Evolutionary conservation across 2,888 invertebrate species (phyloP).

Genomic region (Phanerotoma sp.): DNA sequence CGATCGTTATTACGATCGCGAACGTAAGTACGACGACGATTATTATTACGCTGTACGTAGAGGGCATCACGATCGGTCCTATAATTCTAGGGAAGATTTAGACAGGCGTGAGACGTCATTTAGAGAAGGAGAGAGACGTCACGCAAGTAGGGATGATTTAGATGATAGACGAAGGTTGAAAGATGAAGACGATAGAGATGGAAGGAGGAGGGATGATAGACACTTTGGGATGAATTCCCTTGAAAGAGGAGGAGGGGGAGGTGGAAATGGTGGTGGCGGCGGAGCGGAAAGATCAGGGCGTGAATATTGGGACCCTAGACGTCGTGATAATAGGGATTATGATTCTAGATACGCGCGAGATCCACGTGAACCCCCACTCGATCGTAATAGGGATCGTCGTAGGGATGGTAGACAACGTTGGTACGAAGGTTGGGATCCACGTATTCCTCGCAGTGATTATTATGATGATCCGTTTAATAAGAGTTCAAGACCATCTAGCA

Average conservation of each 20-base stretch:
- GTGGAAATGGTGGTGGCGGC: too few species aligned
- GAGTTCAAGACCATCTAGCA: slow-evolving; percentile 54
- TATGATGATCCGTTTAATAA: slow-evolving; percentile 53
- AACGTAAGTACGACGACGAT: slow-evolving; percentile 54
- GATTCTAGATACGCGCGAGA: slow-evolving; percentile 47
- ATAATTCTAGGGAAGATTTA: slow-evolving; percentile 51
- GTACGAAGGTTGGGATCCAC: slow-evolving; percentile 51
- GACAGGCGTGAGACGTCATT: slow-evolving; percentile 49
- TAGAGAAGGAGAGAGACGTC: slow-evolving; percentile 49
- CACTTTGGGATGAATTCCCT: too few species aligned
- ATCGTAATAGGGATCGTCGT: slow-evolving; percentile 49
- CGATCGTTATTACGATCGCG: slow-evolving; percentile 44
- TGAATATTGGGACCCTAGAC: too few species aligned
- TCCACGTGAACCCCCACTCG: slow-evolving; percentile 41
- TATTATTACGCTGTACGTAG: slow-evolving; percentile 54
- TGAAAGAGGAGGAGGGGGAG: too few species aligned
- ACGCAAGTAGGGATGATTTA: slow-evolving; percentile 49
- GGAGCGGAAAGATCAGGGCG: too few species aligned
- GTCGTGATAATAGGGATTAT: slow-evolving; percentile 42
- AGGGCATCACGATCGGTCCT: slow-evolving; percentile 45
- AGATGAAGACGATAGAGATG: slow-evolving; percentile 50
- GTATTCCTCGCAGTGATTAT: slow-evolving; percentile 49
- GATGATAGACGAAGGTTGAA: slow-evolving; percentile 48
- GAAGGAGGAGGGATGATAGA: slow-evolving; percentile 46
- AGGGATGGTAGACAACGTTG: slow-evolving; percentile 51